Percentiles rank a stretch among this genome's conserved stretches.
Evolutionary conservation across 2,113 vertebrate genomes (phyloP).

Genomic region (Rhombomys opimus): DNA sequence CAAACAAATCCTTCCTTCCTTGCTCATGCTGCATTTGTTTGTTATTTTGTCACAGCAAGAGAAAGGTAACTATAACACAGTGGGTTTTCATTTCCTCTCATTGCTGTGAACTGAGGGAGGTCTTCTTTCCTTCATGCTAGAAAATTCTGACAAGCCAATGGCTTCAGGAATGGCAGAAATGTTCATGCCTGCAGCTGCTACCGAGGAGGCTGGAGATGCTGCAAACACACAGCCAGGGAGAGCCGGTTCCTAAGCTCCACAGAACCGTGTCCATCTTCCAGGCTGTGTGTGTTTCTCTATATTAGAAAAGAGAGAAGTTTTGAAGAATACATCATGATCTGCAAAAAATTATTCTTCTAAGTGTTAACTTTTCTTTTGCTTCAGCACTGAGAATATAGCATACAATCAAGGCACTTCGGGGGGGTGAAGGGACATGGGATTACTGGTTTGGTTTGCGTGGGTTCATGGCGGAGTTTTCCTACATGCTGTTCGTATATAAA

Average conservation of each 20-base stretch:
- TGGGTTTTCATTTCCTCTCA: background rate
- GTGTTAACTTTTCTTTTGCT: background rate
- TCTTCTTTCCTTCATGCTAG: background rate
- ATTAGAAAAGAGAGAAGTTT: background rate
- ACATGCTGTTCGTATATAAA: background rate
- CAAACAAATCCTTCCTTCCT: background rate
- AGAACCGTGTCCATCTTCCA: background rate
- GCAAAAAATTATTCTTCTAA: background rate
- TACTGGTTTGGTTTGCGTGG: background rate
- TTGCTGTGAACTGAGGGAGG: background rate
- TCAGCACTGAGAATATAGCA: background rate
- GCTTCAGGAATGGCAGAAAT: no score
- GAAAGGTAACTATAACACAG: no score
- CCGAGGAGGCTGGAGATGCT: background rate
- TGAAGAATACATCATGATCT: accelerated
- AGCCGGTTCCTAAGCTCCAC: no score
- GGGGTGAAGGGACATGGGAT: background rate
- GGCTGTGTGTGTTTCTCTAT: background rate
- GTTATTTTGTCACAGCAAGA: background rate
- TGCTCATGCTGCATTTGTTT: background rate
- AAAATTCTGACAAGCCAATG: background rate
- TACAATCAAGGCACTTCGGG: background rate
- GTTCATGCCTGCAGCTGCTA: background rate
- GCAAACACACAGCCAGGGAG: background rate
- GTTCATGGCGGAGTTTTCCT: background rate